Evolutionary conservation across 2,113 vertebrate genomes (phyloP).

Genomic region (Microcebus ravelobensis): DNA sequence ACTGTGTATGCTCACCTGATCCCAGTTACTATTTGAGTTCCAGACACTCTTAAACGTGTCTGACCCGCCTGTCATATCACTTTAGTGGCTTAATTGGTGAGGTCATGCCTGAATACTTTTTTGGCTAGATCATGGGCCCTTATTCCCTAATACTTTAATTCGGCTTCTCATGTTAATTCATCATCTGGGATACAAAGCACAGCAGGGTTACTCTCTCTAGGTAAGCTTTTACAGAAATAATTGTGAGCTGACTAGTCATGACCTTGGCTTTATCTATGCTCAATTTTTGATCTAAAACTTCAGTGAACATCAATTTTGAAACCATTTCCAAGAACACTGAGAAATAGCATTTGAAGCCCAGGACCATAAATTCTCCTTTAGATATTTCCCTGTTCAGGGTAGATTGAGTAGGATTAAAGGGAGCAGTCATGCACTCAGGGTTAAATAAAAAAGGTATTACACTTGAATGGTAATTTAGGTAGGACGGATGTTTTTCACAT

Average conservation of each 20-base stretch:
- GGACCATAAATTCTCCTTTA: constrained; percentile 73
- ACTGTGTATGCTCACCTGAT: background rate
- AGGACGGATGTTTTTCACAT: constrained; percentile 73
- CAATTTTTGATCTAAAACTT: constrained; percentile 79
- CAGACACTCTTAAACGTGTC: constrained; percentile 36
- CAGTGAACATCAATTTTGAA: constrained; percentile 79
- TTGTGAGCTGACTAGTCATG: constrained; percentile 72
- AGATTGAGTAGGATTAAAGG: constrained; percentile 81
- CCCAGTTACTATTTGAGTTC: constrained; percentile 12
- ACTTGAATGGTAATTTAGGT: constrained; percentile 77
- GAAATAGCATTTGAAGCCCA: constrained; percentile 72
- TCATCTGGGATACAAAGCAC: constrained; percentile 61
- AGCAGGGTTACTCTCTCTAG: constrained; percentile 47
- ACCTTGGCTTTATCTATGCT: constrained; percentile 76
- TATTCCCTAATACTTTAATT: constrained; percentile 61
- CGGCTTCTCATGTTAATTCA: constrained; percentile 62
- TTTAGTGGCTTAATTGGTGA: constrained; percentile 68
- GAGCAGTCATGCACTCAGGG: constrained; percentile 75
- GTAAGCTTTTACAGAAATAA: constrained; percentile 74
- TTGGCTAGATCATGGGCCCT: background rate
- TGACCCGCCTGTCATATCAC: constrained; percentile 48
- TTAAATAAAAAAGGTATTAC: constrained; percentile 80
- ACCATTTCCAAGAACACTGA: constrained; percentile 69
- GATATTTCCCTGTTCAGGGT: constrained; percentile 72
- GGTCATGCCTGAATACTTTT: constrained; percentile 58